Evolutionary conservation across 2,888 invertebrate species (phyloP).

Genomic region (Lasioglossum figueresi): DNA sequence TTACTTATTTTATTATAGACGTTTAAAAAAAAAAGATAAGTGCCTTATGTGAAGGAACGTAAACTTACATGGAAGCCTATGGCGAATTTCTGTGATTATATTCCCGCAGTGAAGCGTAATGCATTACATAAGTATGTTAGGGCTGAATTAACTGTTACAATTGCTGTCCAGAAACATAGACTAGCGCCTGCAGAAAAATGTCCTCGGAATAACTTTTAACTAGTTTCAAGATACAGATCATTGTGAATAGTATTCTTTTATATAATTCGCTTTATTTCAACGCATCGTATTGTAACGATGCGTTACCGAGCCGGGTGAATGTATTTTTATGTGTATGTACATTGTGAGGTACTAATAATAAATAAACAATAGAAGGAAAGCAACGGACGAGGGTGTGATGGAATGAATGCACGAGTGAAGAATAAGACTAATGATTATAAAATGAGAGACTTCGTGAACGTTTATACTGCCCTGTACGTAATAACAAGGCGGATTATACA

Average conservation of each 20-base stretch:
- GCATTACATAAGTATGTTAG: conserved; percentile 54
- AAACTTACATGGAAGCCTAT: conserved; percentile 61
- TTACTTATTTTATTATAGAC: conserved; percentile 61
- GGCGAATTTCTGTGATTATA: conserved; percentile 70
- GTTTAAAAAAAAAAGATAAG: conserved; percentile 44
- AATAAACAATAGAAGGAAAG: conserved; percentile 30
- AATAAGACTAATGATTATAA: conserved; percentile 63
- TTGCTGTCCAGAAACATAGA: conserved; percentile 40
- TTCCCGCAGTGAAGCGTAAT: conserved; percentile 59
- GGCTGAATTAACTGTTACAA: conserved; percentile 40
- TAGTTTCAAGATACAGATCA: conserved; percentile 59
- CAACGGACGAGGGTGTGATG: conserved; percentile 25
- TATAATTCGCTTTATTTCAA: conserved; percentile 73
- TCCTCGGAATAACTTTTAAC: conserved; percentile 71
- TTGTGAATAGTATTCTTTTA: conserved; percentile 80
- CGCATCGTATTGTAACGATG: conserved; percentile 62
- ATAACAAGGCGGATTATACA: conserved; percentile 69
- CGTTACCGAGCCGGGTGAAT: conserved; percentile 61
- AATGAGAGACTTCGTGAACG: conserved; percentile 61
- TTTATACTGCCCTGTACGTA: conserved; percentile 67
- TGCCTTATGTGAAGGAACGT: conserved; percentile 60
- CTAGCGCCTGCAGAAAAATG: conserved; percentile 67
- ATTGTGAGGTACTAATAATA: conserved; percentile 61
- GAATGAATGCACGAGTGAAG: conserved; percentile 48
- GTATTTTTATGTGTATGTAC: conserved; percentile 71